Percentiles rank a stretch among this genome's conserved stretches.
These are phyloP conservation scores for Varanus komodoensis DNA, from an alignment of 2,113 vertebrate genomes.

Conservation along the genomic window DNA sequence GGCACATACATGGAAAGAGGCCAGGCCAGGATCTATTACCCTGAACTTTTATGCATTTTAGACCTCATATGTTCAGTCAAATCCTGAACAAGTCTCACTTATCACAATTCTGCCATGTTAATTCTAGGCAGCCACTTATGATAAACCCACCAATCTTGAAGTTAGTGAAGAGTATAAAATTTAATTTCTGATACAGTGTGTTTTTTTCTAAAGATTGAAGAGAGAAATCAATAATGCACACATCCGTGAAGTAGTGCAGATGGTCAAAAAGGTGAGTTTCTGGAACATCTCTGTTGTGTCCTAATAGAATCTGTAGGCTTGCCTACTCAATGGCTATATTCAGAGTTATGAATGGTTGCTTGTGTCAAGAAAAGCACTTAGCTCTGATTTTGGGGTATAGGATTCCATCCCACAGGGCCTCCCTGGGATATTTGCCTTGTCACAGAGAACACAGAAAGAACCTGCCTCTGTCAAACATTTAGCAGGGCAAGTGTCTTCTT, in stretches of 20 bases:
- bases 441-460: background rate
- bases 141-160: background rate
- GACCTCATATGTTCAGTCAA: too few species aligned
- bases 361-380: background rate
- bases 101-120: background rate
- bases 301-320: rapidly evolving
- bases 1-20: too few species aligned
- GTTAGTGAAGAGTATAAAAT: background rate
- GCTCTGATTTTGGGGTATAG: background rate
- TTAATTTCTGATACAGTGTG: background rate
- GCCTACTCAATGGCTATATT: rapidly evolving
- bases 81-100: background rate
- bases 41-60: too few species aligned
- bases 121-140: background rate
- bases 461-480: background rate
- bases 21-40: too few species aligned
- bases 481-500: background rate
- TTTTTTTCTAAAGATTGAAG: slow-evolving; percentile 76
- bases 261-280: slow-evolving; percentile 76
- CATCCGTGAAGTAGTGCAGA: slow-evolving; percentile 82
- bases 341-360: background rate
- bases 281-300: background rate
- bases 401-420: background rate
- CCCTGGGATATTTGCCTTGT: background rate
- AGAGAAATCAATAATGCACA: slow-evolving; percentile 83